Conservation (phyloP, 2,797 vertebrate genomes). For the Aldrovandia affinis region DNA sequence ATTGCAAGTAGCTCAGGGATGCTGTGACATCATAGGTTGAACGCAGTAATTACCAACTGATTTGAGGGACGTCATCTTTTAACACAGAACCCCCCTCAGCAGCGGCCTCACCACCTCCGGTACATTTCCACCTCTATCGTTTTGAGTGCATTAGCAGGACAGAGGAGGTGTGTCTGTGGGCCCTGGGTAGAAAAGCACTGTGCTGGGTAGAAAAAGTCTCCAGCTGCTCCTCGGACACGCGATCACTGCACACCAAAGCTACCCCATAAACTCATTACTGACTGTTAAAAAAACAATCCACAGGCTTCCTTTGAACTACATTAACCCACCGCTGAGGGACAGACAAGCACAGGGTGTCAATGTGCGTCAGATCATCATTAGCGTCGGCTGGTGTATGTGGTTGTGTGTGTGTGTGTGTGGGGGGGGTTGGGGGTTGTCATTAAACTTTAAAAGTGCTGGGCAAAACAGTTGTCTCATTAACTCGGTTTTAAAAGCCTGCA, state of each 20-base stretch:
- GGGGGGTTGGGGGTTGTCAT: slow-evolving; percentile 40
- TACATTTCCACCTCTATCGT: slow-evolving; percentile 43
- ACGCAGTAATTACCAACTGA: slow-evolving; percentile 48
- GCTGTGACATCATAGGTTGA: slow-evolving; percentile 45
- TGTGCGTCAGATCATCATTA: slow-evolving; percentile 21
- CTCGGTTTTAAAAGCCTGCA: slow-evolving; percentile 6
- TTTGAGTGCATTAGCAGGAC: slow-evolving; percentile 43
- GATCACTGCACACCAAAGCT: slow-evolving; percentile 37
- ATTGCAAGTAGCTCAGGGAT: slow-evolving; percentile 35
- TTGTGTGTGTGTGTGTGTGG: slow-evolving; percentile 6
- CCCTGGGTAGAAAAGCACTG: slow-evolving; percentile 35
- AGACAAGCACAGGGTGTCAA: slow-evolving; percentile 42
- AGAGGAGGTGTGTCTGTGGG: slow-evolving; percentile 37
- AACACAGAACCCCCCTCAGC: slow-evolving; percentile 47
- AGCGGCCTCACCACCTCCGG: slow-evolving; percentile 49
- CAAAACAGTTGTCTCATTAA: slow-evolving; percentile 28
- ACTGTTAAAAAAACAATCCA: slow-evolving; percentile 38
- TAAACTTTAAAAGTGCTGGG: slow-evolving; percentile 45
- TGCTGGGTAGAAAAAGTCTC: slow-evolving; percentile 26
- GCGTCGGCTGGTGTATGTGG: slow-evolving; percentile 41
- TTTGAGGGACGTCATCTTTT: slow-evolving; percentile 48
- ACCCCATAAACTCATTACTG: slow-evolving; percentile 47
- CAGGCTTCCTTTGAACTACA: slow-evolving; percentile 47
- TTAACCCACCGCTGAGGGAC: slow-evolving; percentile 38
- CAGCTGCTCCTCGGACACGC: slow-evolving; percentile 45